A percentile compares a stretch with the other conserved stretches of the same genome.
phyloP scores from a whole-genome alignment of 2,113 vertebrate species.

The Chloropsis cyanopogon region DNA sequence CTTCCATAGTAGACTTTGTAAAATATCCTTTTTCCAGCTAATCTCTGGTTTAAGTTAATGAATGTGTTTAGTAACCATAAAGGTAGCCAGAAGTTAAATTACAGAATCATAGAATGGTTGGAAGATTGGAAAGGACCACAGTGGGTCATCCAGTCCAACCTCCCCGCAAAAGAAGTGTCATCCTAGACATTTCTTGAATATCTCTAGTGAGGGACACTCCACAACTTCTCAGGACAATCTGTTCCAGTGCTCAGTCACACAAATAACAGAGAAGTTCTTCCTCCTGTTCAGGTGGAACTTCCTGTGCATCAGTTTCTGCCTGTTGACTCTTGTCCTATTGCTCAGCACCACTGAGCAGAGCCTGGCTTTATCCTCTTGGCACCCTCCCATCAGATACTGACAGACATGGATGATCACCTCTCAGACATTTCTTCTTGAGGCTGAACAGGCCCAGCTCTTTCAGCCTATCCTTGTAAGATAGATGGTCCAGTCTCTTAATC shows the following conservation, averaged over 20 bases:
- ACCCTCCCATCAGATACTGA: background rate
- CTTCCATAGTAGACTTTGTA: background rate
- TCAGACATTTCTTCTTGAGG: background rate
- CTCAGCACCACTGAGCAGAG: fast-evolving
- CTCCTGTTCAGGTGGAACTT: background rate
- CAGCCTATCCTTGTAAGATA: background rate
- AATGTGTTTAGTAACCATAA: background rate
- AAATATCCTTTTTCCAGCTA: background rate
- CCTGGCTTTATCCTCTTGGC: background rate
- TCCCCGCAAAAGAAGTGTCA: background rate
- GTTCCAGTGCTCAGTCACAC: fast-evolving
- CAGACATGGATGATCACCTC: background rate
- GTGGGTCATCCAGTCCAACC: background rate
- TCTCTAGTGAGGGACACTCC: background rate
- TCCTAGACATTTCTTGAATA: background rate
- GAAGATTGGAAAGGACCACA: background rate
- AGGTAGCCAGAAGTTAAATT: background rate
- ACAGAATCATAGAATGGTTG: background rate
- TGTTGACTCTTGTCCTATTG: background rate
- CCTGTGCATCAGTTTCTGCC: background rate
- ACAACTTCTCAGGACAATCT: background rate
- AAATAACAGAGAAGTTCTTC: background rate
- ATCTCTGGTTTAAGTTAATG: background rate
- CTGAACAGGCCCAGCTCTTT: background rate
- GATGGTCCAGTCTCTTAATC: background rate